Evolutionary conservation across 2,797 vertebrate genomes (phyloP).

Genomic region (Danio aesculapii): DNA sequence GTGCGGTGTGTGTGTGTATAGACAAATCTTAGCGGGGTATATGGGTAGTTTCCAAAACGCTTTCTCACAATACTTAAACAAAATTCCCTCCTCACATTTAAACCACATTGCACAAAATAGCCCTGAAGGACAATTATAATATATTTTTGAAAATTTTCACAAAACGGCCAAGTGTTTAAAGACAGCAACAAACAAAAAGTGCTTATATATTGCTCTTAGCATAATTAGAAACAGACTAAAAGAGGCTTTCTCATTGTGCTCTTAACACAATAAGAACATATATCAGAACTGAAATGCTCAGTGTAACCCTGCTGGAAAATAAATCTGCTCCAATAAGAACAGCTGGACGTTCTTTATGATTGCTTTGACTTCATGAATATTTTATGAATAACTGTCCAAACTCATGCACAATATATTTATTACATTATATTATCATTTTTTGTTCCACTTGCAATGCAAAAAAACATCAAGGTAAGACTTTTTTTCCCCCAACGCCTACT

Average conservation of each 20-base stretch:
- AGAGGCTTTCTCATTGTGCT: neutral
- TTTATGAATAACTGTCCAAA: conserved; percentile 11
- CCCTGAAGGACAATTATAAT: conserved; percentile 4
- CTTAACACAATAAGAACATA: conserved; percentile 9
- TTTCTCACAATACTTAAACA: conserved; percentile 11
- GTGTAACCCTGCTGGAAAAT: neutral
- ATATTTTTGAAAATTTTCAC: neutral
- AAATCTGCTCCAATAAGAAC: neutral
- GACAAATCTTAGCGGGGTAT: conserved; percentile 27
- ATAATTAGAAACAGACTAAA: conserved; percentile 12
- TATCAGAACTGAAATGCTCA: neutral
- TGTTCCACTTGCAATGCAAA: conserved; percentile 17
- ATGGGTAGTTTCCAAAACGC: conserved; percentile 16
- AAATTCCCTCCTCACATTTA: conserved; percentile 24
- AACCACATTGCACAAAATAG: conserved; percentile 13
- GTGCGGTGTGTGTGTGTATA: conserved; percentile 55
- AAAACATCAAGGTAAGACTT: neutral
- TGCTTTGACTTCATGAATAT: neutral
- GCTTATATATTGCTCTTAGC: neutral
- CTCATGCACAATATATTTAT: conserved; percentile 37
- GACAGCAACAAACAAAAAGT: neutral
- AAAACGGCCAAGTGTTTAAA: conserved; percentile 16
- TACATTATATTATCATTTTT: conserved; percentile 32
- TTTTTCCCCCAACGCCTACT: neutral
- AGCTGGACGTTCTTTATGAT: neutral